Base-by-base conservation (phyloP, 2,888 invertebrate genomes). In the Cantharis nigra region DNA sequence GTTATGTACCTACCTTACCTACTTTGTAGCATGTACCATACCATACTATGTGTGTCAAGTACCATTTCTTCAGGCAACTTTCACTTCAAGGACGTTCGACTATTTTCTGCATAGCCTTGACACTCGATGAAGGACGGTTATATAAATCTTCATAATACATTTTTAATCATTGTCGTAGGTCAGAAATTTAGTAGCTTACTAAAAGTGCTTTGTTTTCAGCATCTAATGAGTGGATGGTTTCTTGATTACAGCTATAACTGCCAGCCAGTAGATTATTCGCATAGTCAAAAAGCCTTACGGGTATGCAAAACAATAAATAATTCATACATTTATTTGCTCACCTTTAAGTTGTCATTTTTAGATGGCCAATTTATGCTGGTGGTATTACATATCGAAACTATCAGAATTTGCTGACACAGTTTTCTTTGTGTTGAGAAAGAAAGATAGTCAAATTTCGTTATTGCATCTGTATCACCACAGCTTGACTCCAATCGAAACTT, bases 241-340 rank as follows among this genome's bases (percentile, higher is more conserved):
- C 92, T 92, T 80, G 96, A 96, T 86, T 98, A 98, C 91, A 97
- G 96, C 87, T 93, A 95, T 83, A 92, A 94, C 81, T 98, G 98
- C 86, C 96, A 98, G 88, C 97, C 97, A 0, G 97, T 98, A 26
- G 98, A 98, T 89, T 98, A 98, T 89, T 96, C 97, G 28, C 92
- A 93, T 84, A 94, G 93, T 84, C 94, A 92, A 73, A 92, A 94
- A 88, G 97, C 97, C n/a, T 90, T 94, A 86, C 91, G 96, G 91
- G 97, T 97, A 89, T 92, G 94, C 90, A 64, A 26, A 64, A 63
- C n/a, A 16, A 16, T 26, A 65, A 23, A 49, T 11, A 16, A 16
- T 16, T 16, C 1, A 20, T 30, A 28, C 14, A 14, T 18, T 9
- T 65, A 18, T 20, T 72, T 13, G 23, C 1, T 63, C 14, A 69